phyloP scores from a whole-genome alignment of 2,888 invertebrate genomes.

The Tyria jacobaeae region DNA sequence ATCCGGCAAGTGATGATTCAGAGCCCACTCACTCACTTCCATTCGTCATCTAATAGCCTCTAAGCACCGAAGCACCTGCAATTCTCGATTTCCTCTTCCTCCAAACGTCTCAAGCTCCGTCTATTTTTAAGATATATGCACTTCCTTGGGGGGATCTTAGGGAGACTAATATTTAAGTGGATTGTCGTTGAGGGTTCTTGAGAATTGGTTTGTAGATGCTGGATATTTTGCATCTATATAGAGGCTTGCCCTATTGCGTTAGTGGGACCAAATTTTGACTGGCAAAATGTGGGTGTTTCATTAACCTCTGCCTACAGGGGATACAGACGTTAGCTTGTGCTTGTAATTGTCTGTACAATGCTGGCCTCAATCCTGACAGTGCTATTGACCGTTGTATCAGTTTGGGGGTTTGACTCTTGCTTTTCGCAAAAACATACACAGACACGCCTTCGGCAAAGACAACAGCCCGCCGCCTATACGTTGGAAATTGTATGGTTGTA shows the following conservation, averaged over 20 bases:
- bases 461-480: no score
- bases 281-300: no score
- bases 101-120: not conserved
- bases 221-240: not conserved
- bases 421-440: no score
- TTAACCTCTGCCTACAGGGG: no score
- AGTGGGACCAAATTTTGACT: no score
- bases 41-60: conserved; percentile 5
- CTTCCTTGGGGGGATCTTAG: conserved; percentile 22
- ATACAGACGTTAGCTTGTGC: no score
- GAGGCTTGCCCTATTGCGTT: not conserved
- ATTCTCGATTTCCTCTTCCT: conserved; percentile 10
- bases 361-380: no score
- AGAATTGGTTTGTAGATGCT: not conserved
- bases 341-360: no score
- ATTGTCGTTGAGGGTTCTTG: conserved; percentile 9
- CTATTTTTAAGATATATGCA: conserved; percentile 11
- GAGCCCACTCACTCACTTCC: not conserved
- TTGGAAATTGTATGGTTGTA: no score
- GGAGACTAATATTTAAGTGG: conserved; percentile 14
- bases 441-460: no score
- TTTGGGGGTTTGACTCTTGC: no score
- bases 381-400: no score
- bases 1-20: conserved; percentile 4
- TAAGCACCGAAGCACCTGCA: conserved; percentile 2